Evolutionary conservation across 2,797 vertebrate species (phyloP), one percentile per base, ranked within the genome.

Genomic region (Rhynchonycteris naso): DNA sequence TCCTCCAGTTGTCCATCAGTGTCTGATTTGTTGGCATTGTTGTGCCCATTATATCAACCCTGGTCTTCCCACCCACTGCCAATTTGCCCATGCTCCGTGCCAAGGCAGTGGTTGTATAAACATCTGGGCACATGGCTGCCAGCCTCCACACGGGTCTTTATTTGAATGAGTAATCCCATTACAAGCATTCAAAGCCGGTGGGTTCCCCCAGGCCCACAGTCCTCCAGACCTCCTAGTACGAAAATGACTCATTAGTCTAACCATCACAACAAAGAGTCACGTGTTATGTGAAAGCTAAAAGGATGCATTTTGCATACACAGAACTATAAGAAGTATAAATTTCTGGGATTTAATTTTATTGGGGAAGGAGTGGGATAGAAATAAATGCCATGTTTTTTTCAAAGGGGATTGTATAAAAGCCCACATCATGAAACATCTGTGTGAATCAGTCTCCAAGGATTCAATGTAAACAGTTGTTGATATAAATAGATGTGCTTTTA

Each of bases 401-500:
- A 26, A 78, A 93, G 47, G 14, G 52, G 91, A 74, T 90, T 33
- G 38, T 52, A 75, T 10, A 65, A 75, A 82, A 94, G 80, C 68
- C 74, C 90, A 89, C 69, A 35, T 56, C 75, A 28, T 13, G 86
- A 66, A 74, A 93, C 95, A 89, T 97, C 95, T 95, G 93, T 30
- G 19, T 66, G 61, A 80, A 68, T 71, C 52, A 14, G 61, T 71
- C 92, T 90, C 93, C n/a, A 5, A 72, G 95, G 88, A 69, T 26
- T 50, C 26, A 1, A 24, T 72, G 78, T 82, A 86, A 96, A 93
- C 1, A 13, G 54, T 24, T 79, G 91, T 87, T 80, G 95, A 72
- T 96, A 95, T 84, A 96, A 97, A 97, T 96, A 97, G 95, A 89
- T 56, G 75, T 84, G 94, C 30, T 89, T 96, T 94, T 97, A 96